A percentile compares a stretch with the other conserved stretches of the same genome.
phyloP scores from a whole-genome alignment of 2,888 invertebrate species.

The Phytoseiulus persimilis region DNA sequence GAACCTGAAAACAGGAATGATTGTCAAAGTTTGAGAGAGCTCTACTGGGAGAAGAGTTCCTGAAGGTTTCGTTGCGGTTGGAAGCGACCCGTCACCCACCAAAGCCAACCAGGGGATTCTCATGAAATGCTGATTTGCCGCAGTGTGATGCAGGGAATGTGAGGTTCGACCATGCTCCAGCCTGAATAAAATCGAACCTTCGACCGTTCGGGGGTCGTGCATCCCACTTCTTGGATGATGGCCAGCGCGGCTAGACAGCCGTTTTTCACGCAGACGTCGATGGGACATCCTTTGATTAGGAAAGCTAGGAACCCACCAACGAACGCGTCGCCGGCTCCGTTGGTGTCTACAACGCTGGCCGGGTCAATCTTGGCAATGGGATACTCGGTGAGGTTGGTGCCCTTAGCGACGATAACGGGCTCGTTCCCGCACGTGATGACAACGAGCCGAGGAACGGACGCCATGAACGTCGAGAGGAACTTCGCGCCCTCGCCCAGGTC shows the following conservation, averaged over 20 bases:
- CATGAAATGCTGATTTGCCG: constrained; percentile 36
- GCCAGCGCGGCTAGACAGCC: constrained; percentile 39
- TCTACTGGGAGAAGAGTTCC: not conserved
- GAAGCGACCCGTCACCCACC: constrained; percentile 5
- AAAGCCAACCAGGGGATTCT: not conserved
- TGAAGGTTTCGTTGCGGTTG: not conserved
- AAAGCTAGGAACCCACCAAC: constrained; percentile 57
- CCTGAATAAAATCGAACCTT: constrained; percentile 34
- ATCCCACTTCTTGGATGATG: constrained; percentile 39
- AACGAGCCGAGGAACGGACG: constrained; percentile 50
- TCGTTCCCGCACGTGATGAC: constrained; percentile 60
- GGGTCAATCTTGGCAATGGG: constrained; percentile 48
- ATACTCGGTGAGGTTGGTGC: constrained; percentile 46
- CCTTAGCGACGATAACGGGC: constrained; percentile 54
- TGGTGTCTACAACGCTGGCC: constrained; percentile 55
- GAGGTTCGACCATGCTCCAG: constrained; percentile 12
- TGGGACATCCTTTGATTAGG: constrained; percentile 50
- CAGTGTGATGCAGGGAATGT: constrained; percentile 14
- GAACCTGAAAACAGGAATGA: not conserved
- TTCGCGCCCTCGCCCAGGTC: not conserved
- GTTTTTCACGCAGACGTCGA: constrained; percentile 50
- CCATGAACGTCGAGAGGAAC: constrained; percentile 35
- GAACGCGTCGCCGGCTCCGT: constrained; percentile 59
- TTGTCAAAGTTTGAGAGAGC: not conserved
- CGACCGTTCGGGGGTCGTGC: constrained; percentile 40